Evolutionary conservation across 1,140 invertebrate genomes (phyloP), one percentile per base, ranked within the genome.

Genomic region (Lucilia cuprina): DNA sequence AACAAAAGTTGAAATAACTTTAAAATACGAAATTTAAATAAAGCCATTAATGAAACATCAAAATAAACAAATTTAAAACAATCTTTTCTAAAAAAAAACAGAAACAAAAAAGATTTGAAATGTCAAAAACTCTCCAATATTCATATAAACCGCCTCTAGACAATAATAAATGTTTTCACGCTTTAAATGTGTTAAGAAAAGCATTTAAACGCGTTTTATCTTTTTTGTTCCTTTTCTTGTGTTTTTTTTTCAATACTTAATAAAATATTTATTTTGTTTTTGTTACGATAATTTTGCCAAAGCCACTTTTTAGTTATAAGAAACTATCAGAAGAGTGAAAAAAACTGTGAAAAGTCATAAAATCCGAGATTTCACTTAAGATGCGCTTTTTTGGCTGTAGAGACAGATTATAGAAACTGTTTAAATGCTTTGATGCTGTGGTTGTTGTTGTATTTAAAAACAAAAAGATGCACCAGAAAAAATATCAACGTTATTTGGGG

Each of bases 121-220:
- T 12, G 50, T 14, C 10, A 55, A 77, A 77, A 77, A 77, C 74
- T 41, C 35, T 41, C 35, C 35, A 41, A 3, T 8, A 41, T 41
- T 5, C 35, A 8, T 41, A 77, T 12, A 77, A 35, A 41, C 12
- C 35, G 10, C n/a, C 41, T 10, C n/a, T n/a, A 50, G 41, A 25
- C 41, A 80, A n/a, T 80, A 49, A 80, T 80, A 80, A 80, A 80
- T 80, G 77, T 80, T 80, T 80, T 80, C 77, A 80, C 77, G 77
- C 77, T 80, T 80, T 49, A 80, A 80, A 80, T 80, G 77, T 80
- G 77, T 80, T 80, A 80, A 80, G 41, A 80, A 80, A 49, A 80
- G 77, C 77, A 80, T 80, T 80, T 80, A 80, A 80, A 80, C 47
- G 8, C 21, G 77, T 41, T 41, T 41, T 41, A 41, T 41, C 35